Evolutionary conservation across 2,113 vertebrate species (phyloP).

Genomic region (Passer montanus): DNA sequence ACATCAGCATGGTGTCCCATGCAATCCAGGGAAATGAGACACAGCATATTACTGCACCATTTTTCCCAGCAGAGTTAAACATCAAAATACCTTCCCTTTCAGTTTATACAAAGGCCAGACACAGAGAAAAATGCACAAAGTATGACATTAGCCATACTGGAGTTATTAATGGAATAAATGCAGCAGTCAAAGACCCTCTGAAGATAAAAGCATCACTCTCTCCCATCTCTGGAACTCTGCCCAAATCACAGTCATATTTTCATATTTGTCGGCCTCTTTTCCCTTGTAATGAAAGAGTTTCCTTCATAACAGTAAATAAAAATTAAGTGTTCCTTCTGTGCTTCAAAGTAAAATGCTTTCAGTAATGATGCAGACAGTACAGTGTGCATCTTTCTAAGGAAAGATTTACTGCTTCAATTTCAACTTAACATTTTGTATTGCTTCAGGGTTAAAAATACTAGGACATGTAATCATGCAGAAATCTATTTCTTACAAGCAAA

Average conservation of each 20-base stretch:
- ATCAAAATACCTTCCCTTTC: slow-evolving; percentile 37
- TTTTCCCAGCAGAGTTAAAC: slow-evolving; percentile 1
- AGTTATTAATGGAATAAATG: slow-evolving; percentile 71
- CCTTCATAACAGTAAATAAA: slow-evolving; percentile 75
- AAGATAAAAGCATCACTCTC: slow-evolving; percentile 74
- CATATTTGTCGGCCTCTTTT: slow-evolving; percentile 58
- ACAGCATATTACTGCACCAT: not conserved
- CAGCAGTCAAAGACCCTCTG: slow-evolving; percentile 68
- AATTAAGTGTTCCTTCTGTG: slow-evolving; percentile 69
- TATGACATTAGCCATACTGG: slow-evolving; percentile 45
- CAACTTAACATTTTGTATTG: slow-evolving; percentile 50
- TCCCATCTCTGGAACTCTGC: slow-evolving; percentile 65
- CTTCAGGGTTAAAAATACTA: slow-evolving; percentile 50
- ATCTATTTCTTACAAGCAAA: slow-evolving; percentile 37
- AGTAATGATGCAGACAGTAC: slow-evolving; percentile 39
- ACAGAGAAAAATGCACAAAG: slow-evolving; percentile 45
- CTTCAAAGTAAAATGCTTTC: slow-evolving; percentile 71
- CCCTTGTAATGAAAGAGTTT: slow-evolving; percentile 61
- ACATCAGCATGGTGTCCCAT: not conserved
- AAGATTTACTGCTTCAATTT: slow-evolving; percentile 48
- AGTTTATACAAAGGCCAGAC: slow-evolving; percentile 42
- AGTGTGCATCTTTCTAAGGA: slow-evolving; percentile 49
- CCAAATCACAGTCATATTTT: slow-evolving; percentile 74
- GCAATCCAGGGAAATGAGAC: not conserved
- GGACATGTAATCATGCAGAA: slow-evolving; percentile 35